phyloP scores from a whole-genome alignment of 2,888 invertebrate species.

The Norana najaformis region DNA sequence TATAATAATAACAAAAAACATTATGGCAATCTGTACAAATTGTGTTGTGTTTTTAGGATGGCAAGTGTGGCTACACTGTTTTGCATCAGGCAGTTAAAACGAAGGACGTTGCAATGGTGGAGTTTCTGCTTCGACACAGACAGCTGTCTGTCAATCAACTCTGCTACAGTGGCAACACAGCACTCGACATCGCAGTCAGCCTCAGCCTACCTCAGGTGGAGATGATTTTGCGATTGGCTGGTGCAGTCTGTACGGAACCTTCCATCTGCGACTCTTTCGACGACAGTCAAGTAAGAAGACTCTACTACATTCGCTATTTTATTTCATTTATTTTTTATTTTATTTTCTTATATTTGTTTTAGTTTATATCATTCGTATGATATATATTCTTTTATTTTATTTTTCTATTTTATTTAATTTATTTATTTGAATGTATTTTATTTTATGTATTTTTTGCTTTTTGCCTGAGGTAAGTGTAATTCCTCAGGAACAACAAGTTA shows the following conservation, averaged over 20 bases:
- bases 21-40: neutral
- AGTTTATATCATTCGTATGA: too few species aligned
- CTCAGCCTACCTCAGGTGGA: neutral
- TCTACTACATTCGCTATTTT: neutral
- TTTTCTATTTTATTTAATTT: too few species aligned
- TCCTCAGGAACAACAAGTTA: too few species aligned
- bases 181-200: conserved; percentile 18
- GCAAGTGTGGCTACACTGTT: conserved; percentile 25
- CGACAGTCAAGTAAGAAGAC: neutral
- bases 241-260: neutral
- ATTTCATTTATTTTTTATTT: too few species aligned
- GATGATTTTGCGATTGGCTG: neutral
- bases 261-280: neutral
- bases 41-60: neutral
- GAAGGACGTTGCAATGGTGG: neutral
- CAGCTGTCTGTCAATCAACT: neutral
- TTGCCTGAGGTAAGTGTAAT: too few species aligned
- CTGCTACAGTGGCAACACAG: conserved; percentile 27
- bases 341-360: too few species aligned
- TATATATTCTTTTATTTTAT: too few species aligned
- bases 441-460: too few species aligned
- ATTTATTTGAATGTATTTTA: too few species aligned
- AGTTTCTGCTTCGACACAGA: conserved; percentile 22
- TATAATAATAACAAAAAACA: neutral
- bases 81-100: conserved; percentile 29